Base-by-base conservation (phyloP, 2,888 invertebrate genomes). In the Emmelina monodactyla region DNA sequence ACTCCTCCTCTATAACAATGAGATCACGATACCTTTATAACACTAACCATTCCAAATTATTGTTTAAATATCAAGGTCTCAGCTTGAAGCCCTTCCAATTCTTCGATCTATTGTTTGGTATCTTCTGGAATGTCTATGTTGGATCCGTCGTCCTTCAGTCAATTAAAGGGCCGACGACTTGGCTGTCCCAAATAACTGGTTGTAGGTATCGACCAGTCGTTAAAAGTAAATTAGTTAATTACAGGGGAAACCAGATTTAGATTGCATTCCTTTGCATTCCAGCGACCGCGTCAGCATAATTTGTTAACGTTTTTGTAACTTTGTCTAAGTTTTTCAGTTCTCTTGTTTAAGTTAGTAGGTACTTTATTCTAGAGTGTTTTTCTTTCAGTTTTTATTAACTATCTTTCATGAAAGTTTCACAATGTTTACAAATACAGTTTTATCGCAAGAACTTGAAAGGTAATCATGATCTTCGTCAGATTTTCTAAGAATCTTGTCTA, bases 371-470 rank as follows among this genome's bases (percentile, higher is more conserved):
- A 55, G 54, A 58, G 53, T 49, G 53, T 50, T 61, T 71, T 69
- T 67, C 67, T 65, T 40, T 49, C 41, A 55, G 46, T 60, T 60
- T 73, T 76, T 75, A 67, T n/a, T n/a, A n/a, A n/a, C n/a, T n/a
- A n/a, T n/a, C n/a, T n/a, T n/a, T n/a, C n/a, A n/a, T n/a, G n/a
- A n/a, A n/a, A n/a, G n/a, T n/a, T n/a, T n/a, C n/a, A n/a, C n/a
- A n/a, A n/a, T n/a, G n/a, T n/a, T n/a, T n/a, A n/a, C n/a, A n/a
- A n/a, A n/a, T n/a, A n/a, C n/a, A n/a, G n/a, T n/a, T n/a, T n/a
- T n/a, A n/a, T n/a, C n/a, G n/a, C n/a, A n/a, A n/a, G n/a, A n/a
- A n/a, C n/a, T n/a, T n/a, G n/a, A n/a, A n/a, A n/a, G n/a, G n/a
- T n/a, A n/a, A n/a, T n/a, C n/a, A n/a, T n/a, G n/a, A n/a, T n/a